phyloP scores from a whole-genome alignment of 2,113 vertebrate species.

The Bambusicola thoracicus region DNA sequence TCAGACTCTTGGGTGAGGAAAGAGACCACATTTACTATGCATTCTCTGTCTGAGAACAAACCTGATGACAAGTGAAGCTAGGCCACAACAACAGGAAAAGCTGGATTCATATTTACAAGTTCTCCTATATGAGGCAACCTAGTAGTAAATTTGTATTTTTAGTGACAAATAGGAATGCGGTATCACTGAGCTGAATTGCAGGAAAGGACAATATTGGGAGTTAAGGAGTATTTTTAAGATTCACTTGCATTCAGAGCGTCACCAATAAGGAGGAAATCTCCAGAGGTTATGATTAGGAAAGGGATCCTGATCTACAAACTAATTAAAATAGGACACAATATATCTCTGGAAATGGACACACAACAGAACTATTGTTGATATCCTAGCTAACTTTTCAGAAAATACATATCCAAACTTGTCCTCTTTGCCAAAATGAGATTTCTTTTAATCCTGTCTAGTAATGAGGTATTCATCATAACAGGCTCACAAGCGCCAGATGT shows the following conservation, averaged over 20 bases:
- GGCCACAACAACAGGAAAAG: neutral
- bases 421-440: neutral
- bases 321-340: neutral
- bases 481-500: accelerated
- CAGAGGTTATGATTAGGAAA: neutral
- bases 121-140: neutral
- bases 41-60: neutral
- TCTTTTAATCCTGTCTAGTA: neutral
- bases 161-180: neutral
- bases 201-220: neutral
- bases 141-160: neutral
- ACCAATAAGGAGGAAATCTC: neutral
- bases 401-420: neutral
- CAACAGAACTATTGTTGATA: neutral
- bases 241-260: neutral
- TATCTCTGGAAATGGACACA: neutral
- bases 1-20: neutral
- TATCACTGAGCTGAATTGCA: neutral
- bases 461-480: neutral
- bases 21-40: neutral
- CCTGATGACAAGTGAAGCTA: neutral
- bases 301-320: neutral
- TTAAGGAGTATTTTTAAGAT: neutral
- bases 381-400: neutral
- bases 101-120: neutral